These are phyloP conservation scores for Xerus inauris DNA, from an alignment of 2,113 vertebrate species.

Conservation along the genomic window DNA sequence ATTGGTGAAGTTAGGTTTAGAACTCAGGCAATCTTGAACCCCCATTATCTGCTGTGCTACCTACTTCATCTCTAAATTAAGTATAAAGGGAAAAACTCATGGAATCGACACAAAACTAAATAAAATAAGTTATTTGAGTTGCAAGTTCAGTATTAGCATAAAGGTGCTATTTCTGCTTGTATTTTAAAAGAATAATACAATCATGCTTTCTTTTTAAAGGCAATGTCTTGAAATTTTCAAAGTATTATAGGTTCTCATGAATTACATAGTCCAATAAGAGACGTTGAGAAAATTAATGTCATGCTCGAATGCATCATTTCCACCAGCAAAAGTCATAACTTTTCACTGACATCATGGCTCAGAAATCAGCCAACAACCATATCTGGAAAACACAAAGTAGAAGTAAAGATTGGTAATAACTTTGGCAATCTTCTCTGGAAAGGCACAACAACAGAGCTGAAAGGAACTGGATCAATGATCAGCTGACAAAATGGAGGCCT, in stretches of 20 bases:
- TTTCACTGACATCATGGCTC: constrained; percentile 7
- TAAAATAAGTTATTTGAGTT: neutral
- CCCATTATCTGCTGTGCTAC: neutral
- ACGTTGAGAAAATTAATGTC: constrained; percentile 60
- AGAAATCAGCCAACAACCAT: constrained; percentile 25
- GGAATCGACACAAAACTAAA: neutral
- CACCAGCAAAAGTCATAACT: constrained; percentile 39
- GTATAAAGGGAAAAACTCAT: neutral
- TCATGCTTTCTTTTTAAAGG: neutral
- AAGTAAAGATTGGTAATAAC: neutral
- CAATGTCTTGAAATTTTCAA: neutral
- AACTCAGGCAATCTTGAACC: neutral
- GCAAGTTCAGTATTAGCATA: neutral
- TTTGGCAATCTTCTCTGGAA: neutral
- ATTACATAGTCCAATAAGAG: constrained; percentile 49
- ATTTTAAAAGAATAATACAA: constrained; percentile 34
- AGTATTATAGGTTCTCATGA: constrained; percentile 35
- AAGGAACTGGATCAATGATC: neutral
- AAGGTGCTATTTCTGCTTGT: neutral
- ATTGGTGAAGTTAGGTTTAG: neutral
- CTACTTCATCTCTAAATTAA: neutral
- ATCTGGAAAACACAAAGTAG: constrained; percentile 30
- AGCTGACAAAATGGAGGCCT: neutral
- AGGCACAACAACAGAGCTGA: neutral
- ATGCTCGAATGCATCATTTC: constrained; percentile 41